Evolutionary conservation across 2,113 vertebrate genomes (phyloP).

Genomic region (Chaetorhynchus papuensis): DNA sequence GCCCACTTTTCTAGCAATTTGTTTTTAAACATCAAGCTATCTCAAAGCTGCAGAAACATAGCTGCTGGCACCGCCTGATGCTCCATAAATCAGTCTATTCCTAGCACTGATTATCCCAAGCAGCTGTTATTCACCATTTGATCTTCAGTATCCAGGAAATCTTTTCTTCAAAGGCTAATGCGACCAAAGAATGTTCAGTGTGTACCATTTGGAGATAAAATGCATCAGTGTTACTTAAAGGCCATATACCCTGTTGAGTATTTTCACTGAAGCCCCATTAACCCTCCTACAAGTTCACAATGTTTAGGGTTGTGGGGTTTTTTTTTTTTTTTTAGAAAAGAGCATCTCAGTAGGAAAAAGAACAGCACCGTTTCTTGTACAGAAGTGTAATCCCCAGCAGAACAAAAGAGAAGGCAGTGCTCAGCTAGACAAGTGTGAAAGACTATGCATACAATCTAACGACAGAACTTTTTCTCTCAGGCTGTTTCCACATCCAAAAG

Average conservation of each 20-base stretch:
- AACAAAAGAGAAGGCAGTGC: background rate
- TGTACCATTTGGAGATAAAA: conserved; percentile 1
- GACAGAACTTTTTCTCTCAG: background rate
- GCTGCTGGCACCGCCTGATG: conserved; percentile 13
- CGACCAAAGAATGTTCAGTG: background rate
- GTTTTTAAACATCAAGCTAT: conserved; percentile 37
- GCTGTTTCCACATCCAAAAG: background rate
- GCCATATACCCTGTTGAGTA: background rate
- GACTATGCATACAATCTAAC: background rate
- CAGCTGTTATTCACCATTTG: conserved; percentile 23
- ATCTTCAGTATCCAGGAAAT: conserved; percentile 44
- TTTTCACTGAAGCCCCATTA: background rate
- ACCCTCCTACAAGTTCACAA: background rate
- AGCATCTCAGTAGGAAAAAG: background rate
- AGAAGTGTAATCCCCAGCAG: background rate
- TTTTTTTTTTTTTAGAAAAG: background rate
- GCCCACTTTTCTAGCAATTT: background rate
- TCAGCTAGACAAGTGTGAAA: background rate
- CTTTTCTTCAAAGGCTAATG: conserved; percentile 35
- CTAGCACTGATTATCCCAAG: conserved; percentile 46
- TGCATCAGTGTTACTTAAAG: background rate
- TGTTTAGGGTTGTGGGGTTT: background rate
- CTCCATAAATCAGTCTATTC: conserved; percentile 52
- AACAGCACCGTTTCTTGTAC: background rate
- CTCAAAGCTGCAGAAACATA: background rate